phyloP scores from a whole-genome alignment of 2,797 vertebrate genomes.

The Euphonia xanthogaster region DNA sequence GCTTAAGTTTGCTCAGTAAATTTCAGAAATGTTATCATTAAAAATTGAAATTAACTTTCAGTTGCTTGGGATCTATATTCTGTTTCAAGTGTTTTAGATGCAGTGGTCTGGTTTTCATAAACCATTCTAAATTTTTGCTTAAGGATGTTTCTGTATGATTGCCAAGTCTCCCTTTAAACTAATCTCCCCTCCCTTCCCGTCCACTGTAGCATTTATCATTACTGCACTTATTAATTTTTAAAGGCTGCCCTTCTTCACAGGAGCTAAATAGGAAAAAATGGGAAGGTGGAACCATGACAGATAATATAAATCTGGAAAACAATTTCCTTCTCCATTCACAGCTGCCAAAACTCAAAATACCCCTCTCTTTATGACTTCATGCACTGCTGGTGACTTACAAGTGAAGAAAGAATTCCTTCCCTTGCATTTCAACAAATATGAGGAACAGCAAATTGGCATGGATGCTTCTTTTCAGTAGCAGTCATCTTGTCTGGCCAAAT shows the following conservation, averaged over 20 bases:
- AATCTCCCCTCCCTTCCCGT: not conserved
- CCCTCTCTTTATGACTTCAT: not conserved
- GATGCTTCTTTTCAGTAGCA: not conserved
- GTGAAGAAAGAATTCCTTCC: not conserved
- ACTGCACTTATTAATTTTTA: not conserved
- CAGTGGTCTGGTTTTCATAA: not conserved
- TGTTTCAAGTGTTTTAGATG: not conserved
- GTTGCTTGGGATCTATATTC: not conserved
- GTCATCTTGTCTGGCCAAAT: not conserved
- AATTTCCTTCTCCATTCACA: not conserved
- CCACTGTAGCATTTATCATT: not conserved
- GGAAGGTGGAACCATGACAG: not conserved
- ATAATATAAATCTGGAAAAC: not conserved
- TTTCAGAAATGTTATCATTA: not conserved
- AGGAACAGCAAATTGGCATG: not conserved
- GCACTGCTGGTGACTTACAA: not conserved
- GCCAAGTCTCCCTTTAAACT: not conserved
- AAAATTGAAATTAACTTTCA: slow-evolving; percentile 18
- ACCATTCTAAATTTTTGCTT: not conserved
- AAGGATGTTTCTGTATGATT: not conserved
- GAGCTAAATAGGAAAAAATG: not conserved
- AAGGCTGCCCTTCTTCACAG: not conserved
- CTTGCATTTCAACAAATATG: not conserved
- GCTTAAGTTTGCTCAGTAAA: not conserved
- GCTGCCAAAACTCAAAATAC: not conserved